These are phyloP conservation scores for Phalacrocorax carbo DNA, from an alignment of 2,113 vertebrate species.

Conservation along the genomic window DNA sequence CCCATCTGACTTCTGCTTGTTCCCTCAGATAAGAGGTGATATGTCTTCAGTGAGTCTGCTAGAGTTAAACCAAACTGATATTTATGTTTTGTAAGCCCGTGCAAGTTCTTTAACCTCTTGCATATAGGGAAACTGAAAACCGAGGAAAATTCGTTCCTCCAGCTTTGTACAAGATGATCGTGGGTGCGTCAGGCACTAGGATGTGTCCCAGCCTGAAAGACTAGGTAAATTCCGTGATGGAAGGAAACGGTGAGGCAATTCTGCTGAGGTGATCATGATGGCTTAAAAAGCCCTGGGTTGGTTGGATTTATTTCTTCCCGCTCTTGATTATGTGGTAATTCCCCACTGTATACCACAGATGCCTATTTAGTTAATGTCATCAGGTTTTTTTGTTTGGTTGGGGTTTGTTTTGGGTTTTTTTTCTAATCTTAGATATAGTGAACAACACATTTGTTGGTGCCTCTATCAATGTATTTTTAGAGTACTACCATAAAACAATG, in stretches of 20 bases:
- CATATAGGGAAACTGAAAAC: not conserved
- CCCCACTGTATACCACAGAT: not conserved
- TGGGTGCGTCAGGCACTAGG: not conserved
- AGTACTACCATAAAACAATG: not conserved
- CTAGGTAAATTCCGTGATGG: not conserved
- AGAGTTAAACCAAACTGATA: not conserved
- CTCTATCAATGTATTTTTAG: not conserved
- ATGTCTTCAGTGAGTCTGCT: too few relatives aligned
- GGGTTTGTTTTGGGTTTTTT: not conserved
- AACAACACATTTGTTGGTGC: too few relatives aligned
- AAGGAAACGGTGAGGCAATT: not conserved
- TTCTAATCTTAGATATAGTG: not conserved
- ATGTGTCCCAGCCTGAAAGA: not conserved
- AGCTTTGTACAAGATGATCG: not conserved
- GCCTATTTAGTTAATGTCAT: not conserved
- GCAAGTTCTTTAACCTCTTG: not conserved
- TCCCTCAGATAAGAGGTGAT: not conserved
- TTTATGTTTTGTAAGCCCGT: not conserved
- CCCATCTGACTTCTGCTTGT: not conserved
- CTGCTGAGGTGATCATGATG: not conserved
- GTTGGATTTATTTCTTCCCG: not conserved
- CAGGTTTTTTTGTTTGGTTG: not conserved
- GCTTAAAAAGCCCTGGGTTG: not conserved
- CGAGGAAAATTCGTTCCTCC: not conserved
- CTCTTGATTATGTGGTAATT: not conserved